phyloP scores from a whole-genome alignment of 2,888 invertebrate species.

The Patella caerulea region DNA sequence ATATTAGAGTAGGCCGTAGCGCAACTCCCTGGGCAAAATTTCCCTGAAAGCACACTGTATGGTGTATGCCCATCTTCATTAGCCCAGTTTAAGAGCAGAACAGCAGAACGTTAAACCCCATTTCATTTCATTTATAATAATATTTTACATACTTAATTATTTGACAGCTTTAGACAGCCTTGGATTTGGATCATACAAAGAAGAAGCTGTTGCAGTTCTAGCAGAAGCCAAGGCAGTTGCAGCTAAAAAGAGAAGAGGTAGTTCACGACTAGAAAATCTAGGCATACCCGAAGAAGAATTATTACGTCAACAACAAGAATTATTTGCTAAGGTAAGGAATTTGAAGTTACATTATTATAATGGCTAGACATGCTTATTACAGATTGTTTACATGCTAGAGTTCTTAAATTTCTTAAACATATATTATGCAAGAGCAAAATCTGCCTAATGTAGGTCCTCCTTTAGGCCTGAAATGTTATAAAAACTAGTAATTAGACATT shows the following conservation, averaged over 20 bases:
- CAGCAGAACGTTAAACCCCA: too few species aligned
- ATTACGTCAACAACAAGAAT: constrained; percentile 93
- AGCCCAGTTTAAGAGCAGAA: too few species aligned
- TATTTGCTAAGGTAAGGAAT: constrained; percentile 85
- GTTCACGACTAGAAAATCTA: constrained; percentile 95
- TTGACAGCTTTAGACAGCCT: constrained; percentile 85
- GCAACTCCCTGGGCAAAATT: too few species aligned
- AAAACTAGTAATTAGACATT: too few species aligned
- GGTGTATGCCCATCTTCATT: too few species aligned
- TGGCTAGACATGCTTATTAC: neutral
- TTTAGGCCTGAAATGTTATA: too few species aligned
- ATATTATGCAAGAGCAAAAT: too few species aligned
- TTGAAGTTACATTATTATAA: neutral
- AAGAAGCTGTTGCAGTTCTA: constrained; percentile 94
- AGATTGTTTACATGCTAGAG: neutral
- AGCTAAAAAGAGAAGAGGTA: constrained; percentile 91
- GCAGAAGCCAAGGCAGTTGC: constrained; percentile 97
- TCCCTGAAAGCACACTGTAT: too few species aligned
- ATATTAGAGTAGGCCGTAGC: too few species aligned
- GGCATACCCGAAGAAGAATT: constrained; percentile 99
- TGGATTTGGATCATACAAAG: constrained; percentile 93
- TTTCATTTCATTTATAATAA: too few species aligned
- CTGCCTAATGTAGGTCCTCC: too few species aligned
- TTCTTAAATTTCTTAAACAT: too few species aligned
- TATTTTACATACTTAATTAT: constrained; percentile 35